phyloP scores from a whole-genome alignment of 2,113 vertebrate genomes.

The Circaetus cinerascens region DNA sequence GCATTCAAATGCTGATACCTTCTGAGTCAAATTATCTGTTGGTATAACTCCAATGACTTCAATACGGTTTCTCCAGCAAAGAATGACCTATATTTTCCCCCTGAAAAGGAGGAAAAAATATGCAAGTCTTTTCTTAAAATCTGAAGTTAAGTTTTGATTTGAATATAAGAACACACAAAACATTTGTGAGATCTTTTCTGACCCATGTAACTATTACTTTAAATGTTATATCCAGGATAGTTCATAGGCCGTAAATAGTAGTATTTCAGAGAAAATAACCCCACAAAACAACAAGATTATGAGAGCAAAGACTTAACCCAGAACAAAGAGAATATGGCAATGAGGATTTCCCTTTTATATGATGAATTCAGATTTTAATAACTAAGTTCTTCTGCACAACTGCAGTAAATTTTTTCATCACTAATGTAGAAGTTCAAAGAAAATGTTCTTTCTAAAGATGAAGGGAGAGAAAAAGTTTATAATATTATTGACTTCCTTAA shows the following conservation, averaged over 20 bases:
- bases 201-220: not conserved
- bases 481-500: conserved; percentile 11
- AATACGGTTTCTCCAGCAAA: not conserved
- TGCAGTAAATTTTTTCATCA: not conserved
- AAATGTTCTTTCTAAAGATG: not conserved
- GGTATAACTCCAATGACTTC: not conserved
- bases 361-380: conserved; percentile 13
- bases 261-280: not conserved
- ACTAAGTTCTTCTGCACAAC: not conserved
- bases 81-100: not conserved
- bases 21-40: not conserved
- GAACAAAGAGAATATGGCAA: not conserved
- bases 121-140: not conserved
- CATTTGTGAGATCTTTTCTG: not conserved
- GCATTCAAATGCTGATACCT: not conserved
- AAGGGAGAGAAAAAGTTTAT: not conserved
- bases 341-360: not conserved
- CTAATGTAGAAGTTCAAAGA: not conserved
- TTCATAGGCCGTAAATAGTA: not conserved
- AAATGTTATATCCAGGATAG: not conserved
- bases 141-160: not conserved
- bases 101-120: not conserved
- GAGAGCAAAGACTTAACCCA: not conserved
- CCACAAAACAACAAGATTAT: not conserved
- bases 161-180: not conserved